phyloP scores from a whole-genome alignment of 1,140 invertebrate species.

The Heterodera carotae region DNA sequence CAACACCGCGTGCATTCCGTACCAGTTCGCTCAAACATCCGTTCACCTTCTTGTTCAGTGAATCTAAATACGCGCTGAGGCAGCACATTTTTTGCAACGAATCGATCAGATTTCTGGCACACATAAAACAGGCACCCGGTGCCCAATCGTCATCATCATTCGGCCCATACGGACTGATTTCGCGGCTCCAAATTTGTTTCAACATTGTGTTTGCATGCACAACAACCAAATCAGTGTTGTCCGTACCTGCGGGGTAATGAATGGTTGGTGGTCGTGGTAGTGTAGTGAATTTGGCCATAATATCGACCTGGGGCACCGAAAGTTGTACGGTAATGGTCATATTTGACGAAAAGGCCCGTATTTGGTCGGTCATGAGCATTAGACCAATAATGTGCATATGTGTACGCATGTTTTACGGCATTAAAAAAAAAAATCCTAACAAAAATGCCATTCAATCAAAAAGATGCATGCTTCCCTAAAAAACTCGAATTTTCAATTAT shows the following conservation, averaged over 20 bases:
- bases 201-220: not conserved
- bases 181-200: not conserved
- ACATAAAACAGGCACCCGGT: not conserved
- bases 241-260: not conserved
- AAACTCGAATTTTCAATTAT: no score
- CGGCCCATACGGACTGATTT: not conserved
- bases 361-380: no score
- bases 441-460: no score
- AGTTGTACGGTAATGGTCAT: no score
- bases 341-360: no score
- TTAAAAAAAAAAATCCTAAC: no score
- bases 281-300: no score
- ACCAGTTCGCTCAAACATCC: not conserved
- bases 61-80: not conserved
- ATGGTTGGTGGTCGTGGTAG: no score
- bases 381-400: no score
- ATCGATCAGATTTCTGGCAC: not conserved
- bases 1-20: not conserved
- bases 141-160: not conserved
- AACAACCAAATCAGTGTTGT: not conserved
- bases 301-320: no score
- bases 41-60: not conserved
- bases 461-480: no score
- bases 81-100: not conserved
- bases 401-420: no score